Percentiles rank a stretch among this genome's conserved stretches.
Evolutionary conservation across 53 echinoderm and acorn worm species (phyloP).

Genomic region (Arbacia lixula): DNA sequence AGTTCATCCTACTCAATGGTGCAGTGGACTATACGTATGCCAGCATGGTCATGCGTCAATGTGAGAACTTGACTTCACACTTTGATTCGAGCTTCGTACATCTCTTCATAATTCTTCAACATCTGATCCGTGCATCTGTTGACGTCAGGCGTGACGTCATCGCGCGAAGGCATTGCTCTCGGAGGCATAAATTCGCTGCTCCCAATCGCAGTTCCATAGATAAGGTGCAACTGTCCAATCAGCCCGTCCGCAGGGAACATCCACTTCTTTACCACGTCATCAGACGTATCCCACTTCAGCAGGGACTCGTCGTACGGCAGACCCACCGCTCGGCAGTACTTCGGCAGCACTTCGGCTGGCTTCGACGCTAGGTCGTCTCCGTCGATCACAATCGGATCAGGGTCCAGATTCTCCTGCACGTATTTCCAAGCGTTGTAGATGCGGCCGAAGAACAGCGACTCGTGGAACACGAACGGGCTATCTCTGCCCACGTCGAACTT

Average conservation of each 20-base stretch:
- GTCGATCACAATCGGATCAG: constrained; percentile 25
- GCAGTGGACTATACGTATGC: no score
- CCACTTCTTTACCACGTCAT: constrained; percentile 11
- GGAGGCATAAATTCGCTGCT: constrained; percentile 27
- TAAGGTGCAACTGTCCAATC: not conserved
- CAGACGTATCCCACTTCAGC: constrained; percentile 11
- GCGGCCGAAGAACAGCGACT: not conserved
- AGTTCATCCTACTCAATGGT: no score
- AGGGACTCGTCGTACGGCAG: not conserved
- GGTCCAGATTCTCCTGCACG: constrained; percentile 4
- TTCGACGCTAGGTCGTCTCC: constrained; percentile 33
- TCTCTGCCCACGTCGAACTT: not conserved
- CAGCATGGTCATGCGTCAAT: no score
- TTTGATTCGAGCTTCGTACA: constrained; percentile 31
- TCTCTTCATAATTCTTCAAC: constrained; percentile 41
- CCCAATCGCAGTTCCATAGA: constrained; percentile 3
- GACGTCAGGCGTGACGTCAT: constrained; percentile 36
- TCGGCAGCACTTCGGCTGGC: constrained; percentile 31
- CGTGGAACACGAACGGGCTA: not conserved
- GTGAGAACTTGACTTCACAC: no score
- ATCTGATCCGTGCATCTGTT: constrained; percentile 34
- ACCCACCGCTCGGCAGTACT: constrained; percentile 17
- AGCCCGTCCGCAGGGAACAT: not conserved
- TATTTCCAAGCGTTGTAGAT: constrained; percentile 29
- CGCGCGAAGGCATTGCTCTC: constrained; percentile 1